phyloP scores from a whole-genome alignment of 2,888 invertebrate genomes.

The Drosophila falleni region DNA sequence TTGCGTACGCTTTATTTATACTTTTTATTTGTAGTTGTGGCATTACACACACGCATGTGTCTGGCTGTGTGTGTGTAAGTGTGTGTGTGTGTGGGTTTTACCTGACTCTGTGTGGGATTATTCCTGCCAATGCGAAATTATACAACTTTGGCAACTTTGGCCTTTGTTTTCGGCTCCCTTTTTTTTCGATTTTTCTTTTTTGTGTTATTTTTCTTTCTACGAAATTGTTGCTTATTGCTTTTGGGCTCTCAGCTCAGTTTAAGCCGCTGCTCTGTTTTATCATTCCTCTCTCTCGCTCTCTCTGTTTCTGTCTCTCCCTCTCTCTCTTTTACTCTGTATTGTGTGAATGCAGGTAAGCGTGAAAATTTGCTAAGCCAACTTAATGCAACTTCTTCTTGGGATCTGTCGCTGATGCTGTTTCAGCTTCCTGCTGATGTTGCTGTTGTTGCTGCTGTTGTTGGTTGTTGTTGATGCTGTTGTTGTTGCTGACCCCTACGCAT shows the following conservation, averaged over 20 bases:
- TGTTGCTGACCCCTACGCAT: slow-evolving; percentile 67
- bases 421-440: slow-evolving; percentile 37
- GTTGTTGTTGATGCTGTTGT: slow-evolving; percentile 37
- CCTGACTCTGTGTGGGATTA: slow-evolving; percentile 75
- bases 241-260: slow-evolving; percentile 52
- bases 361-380: slow-evolving; percentile 79
- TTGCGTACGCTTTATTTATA: slow-evolving; percentile 14
- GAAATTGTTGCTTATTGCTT: slow-evolving; percentile 79
- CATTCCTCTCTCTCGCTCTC: neutral
- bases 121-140: slow-evolving; percentile 78
- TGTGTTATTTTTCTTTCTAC: slow-evolving; percentile 56
- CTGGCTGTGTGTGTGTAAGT: slow-evolving; percentile 14
- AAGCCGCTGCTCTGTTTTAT: slow-evolving; percentile 43
- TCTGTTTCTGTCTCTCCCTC: neutral
- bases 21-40: slow-evolving; percentile 18
- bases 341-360: slow-evolving; percentile 75
- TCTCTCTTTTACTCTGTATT: slow-evolving; percentile 24
- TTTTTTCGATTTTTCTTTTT: slow-evolving; percentile 28
- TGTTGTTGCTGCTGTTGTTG: slow-evolving; percentile 62
- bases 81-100: slow-evolving; percentile 61
- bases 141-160: slow-evolving; percentile 72
- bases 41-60: slow-evolving; percentile 27
- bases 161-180: slow-evolving; percentile 47
- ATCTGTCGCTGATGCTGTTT: slow-evolving; percentile 24
- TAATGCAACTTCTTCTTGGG: slow-evolving; percentile 73